Evolutionary conservation across 2,888 invertebrate species (phyloP), one percentile per base, ranked within the genome.

Genomic region (Drosophila suboccidentalis): DNA sequence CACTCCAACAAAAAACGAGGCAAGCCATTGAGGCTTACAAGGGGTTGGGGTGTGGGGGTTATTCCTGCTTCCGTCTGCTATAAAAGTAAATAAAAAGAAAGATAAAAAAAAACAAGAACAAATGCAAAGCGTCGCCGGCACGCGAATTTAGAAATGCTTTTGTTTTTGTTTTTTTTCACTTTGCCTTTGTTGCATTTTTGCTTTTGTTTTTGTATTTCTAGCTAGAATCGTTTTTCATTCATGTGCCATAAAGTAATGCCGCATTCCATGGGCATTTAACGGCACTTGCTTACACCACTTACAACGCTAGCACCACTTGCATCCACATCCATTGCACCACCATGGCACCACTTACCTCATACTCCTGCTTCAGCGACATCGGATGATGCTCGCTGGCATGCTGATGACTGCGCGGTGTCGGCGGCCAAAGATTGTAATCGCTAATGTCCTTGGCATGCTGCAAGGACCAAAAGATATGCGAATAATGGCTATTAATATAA

Each of bases 361-460:
- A 92, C 86, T 92, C 93, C 90, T 93, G 93, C 72, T 93, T 93
- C 90, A 92, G 91, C 65, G 92, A 90, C 93, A 93, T 92, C 82
- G 84, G 90, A 62, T 85, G 84, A 70, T 85, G 84, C 60, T 85
- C 84, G 78, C 90, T 85, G 74, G 84, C 84, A 87, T 90, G 84
- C 69, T 85, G 84, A 80, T 93, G 92, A 70, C 92, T 92, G 77
- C 92, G 90, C 70, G 92, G 86, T 69, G 90, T 87, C 60, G 91
- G 91, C 36, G 93, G 92, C 93, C 93, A 93, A 75, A 92, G 92
- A 88, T 92, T 92, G 80, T 93, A 93, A 84, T 93, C 93, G 72
- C 87, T 78, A 58, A 93, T 92, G 69, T 93, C 93, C 90, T 93
- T 93, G 65, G 92, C 87, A 81, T 93, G 93, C 81, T 93, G 91